Evolutionary conservation across 2,888 invertebrate species (phyloP).

Genomic region (Hydropsyche betteni): DNA sequence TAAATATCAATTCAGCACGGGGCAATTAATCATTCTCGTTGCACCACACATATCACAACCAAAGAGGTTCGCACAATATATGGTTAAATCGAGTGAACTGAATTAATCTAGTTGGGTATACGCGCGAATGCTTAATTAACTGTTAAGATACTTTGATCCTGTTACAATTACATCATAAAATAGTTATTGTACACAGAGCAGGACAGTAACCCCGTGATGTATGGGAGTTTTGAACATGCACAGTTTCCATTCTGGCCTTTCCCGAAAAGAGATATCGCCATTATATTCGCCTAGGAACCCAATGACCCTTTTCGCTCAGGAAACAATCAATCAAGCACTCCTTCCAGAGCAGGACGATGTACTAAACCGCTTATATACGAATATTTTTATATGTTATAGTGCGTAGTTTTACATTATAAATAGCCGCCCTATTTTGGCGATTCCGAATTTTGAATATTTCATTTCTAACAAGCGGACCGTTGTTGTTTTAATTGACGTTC

Average conservation of each 20-base stretch:
- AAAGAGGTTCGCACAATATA: slow-evolving; percentile 8
- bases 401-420: slow-evolving; percentile 14
- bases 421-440: not conserved
- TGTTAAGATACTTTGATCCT: slow-evolving; percentile 8
- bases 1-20: slow-evolving; percentile 1
- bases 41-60: not conserved
- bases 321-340: slow-evolving; percentile 39
- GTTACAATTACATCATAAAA: too few species aligned
- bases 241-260: slow-evolving; percentile 7
- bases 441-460: slow-evolving; percentile 17
- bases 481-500: slow-evolving; percentile 12
- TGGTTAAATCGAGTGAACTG: slow-evolving; percentile 28
- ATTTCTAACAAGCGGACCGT: slow-evolving; percentile 14
- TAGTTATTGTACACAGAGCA: too few species aligned
- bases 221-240: slow-evolving; percentile 15
- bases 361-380: too few species aligned
- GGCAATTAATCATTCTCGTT: not conserved
- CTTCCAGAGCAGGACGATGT: slow-evolving; percentile 25
- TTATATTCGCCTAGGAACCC: slow-evolving; percentile 20
- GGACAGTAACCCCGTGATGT: too few species aligned
- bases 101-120: slow-evolving; percentile 14
- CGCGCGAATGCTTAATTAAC: not conserved
- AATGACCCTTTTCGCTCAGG: slow-evolving; percentile 38
- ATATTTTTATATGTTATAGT: slow-evolving; percentile 7
- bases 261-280: slow-evolving; percentile 4